A percentile compares a stretch with the other conserved stretches of the same genome.
phyloP scores from a whole-genome alignment of 2,888 invertebrate genomes.

The Xestia xanthographa region DNA sequence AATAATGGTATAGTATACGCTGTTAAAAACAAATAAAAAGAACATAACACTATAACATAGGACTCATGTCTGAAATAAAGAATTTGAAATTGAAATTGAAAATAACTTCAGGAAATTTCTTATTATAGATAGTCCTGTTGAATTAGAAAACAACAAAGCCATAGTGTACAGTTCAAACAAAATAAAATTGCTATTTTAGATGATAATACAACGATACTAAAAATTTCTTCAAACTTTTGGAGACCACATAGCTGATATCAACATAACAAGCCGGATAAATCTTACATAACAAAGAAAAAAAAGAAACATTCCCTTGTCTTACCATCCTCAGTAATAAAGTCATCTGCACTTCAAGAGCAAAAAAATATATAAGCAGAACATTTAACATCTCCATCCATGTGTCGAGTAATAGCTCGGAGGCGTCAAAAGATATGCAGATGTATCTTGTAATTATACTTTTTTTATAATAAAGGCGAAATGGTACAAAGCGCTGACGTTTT shows the following conservation, averaged over 20 bases:
- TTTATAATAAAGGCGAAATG: conserved; percentile 77
- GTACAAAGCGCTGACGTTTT: conserved; percentile 84
- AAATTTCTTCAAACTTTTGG: background rate
- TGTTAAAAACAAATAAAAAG: too few relatives aligned
- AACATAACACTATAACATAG: too few relatives aligned
- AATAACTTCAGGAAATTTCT: too few relatives aligned
- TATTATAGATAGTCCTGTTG: too few relatives aligned
- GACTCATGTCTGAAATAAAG: too few relatives aligned
- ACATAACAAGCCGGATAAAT: conserved; percentile 43
- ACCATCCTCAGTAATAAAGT: conserved; percentile 73
- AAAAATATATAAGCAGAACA: conserved; percentile 76
- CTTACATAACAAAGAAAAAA: conserved; percentile 38
- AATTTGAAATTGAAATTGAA: too few relatives aligned
- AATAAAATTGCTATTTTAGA: too few relatives aligned
- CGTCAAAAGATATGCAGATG: conserved; percentile 87
- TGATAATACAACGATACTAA: background rate
- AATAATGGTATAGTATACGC: too few relatives aligned
- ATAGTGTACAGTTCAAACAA: too few relatives aligned
- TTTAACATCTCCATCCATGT: conserved; percentile 82
- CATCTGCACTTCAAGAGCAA: conserved; percentile 72
- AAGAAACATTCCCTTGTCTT: conserved; percentile 52
- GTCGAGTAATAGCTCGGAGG: conserved; percentile 79
- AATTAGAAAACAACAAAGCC: too few relatives aligned
- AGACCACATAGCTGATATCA: background rate
- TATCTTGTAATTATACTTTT: conserved; percentile 80